These are phyloP conservation scores for Rhea pennata DNA, from an alignment of 2,113 vertebrate species.

Conservation along the genomic window DNA sequence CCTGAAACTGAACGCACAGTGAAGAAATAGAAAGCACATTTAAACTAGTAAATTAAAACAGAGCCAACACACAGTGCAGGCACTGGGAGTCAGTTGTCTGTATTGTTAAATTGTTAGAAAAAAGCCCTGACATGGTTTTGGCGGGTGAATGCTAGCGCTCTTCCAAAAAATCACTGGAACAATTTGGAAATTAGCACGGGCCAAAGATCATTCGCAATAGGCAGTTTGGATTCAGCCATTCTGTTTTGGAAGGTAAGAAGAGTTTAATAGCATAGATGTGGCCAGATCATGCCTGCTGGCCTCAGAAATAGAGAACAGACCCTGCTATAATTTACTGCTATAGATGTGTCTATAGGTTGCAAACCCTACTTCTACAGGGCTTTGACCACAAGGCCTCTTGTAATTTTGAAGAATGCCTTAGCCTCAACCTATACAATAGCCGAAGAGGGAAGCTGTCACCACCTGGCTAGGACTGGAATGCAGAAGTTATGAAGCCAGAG, in stretches of 20 bases:
- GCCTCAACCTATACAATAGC: neutral
- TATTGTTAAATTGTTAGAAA: slow-evolving; percentile 23
- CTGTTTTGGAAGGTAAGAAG: slow-evolving; percentile 47
- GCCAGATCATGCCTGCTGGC: slow-evolving; percentile 50
- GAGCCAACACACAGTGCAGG: slow-evolving; percentile 21
- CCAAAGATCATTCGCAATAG: slow-evolving; percentile 62
- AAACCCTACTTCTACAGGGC: neutral
- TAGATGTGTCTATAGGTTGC: slow-evolving; percentile 5
- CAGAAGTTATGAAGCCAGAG: neutral
- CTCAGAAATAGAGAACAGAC: neutral
- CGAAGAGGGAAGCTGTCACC: neutral
- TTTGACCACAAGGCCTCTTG: neutral
- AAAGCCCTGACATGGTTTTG: slow-evolving; percentile 44
- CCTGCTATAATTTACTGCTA: slow-evolving; percentile 22
- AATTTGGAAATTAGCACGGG: slow-evolving; percentile 63
- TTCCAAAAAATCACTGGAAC: slow-evolving; percentile 66
- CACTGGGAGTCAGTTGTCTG: neutral
- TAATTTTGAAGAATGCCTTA: neutral
- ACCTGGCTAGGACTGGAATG: neutral
- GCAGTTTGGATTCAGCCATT: slow-evolving; percentile 43
- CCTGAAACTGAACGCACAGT: neutral
- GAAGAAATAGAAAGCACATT: neutral
- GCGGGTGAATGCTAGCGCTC: slow-evolving; percentile 12
- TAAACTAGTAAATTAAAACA: neutral
- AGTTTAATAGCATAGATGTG: slow-evolving; percentile 29